A percentile compares a stretch with the other conserved stretches of the same genome.
phyloP scores from a whole-genome alignment of 2,888 invertebrate species.

The Andrena bucephala region DNA sequence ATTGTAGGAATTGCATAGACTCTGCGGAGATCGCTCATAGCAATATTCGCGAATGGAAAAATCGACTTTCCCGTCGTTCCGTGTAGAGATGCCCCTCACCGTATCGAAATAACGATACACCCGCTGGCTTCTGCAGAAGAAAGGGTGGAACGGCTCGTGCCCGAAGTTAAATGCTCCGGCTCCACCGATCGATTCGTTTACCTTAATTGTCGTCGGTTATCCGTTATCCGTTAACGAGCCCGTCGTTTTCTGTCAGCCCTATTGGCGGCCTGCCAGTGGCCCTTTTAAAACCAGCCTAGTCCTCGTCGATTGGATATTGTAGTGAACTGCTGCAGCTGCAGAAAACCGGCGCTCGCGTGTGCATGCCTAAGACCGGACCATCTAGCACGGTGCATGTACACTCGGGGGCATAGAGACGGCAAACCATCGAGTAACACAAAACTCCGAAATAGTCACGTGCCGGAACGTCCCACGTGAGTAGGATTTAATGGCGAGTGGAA shows the following conservation, averaged over 20 bases:
- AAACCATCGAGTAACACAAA: background rate
- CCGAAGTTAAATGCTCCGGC: constrained; percentile 61
- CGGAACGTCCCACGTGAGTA: too few relatives aligned
- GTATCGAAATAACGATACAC: background rate
- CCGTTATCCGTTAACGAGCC: constrained; percentile 73
- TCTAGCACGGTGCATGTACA: background rate
- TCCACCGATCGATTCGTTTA: constrained; percentile 73
- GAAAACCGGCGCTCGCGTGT: constrained; percentile 45
- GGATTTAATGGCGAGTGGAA: background rate
- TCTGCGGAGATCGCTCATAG: too few relatives aligned
- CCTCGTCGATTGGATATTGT: constrained; percentile 75
- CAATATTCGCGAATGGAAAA: too few relatives aligned
- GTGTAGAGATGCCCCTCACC: too few relatives aligned
- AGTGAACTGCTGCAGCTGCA: constrained; percentile 64
- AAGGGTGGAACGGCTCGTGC: background rate
- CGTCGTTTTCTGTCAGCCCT: constrained; percentile 68
- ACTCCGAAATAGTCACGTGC: too few relatives aligned
- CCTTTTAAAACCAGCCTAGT: constrained; percentile 73
- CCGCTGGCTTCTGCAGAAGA: background rate
- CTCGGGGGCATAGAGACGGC: too few relatives aligned
- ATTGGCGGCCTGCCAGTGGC: constrained; percentile 77
- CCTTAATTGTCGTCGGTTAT: constrained; percentile 76
- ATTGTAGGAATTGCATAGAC: too few relatives aligned
- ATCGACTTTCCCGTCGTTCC: too few relatives aligned
- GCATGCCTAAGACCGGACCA: constrained; percentile 31